Conservation (phyloP, 2,888 invertebrate genomes). For the Cheilosia vernalis region DNA sequence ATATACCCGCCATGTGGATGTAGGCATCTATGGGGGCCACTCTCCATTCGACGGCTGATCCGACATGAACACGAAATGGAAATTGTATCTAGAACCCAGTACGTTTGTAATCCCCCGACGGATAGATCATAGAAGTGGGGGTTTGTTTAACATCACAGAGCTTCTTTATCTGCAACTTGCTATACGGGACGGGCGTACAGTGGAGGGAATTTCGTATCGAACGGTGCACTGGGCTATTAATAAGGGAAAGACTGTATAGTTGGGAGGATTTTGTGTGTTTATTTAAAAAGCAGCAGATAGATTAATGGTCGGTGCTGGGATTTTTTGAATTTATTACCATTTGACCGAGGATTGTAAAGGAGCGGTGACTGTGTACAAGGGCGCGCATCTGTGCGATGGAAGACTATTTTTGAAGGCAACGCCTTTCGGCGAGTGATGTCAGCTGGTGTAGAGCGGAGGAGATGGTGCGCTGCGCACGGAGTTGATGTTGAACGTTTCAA, state of each 20-base stretch:
- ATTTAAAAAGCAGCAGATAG: conserved; percentile 61
- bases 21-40: conserved; percentile 27
- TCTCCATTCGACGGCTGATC: conserved; percentile 56
- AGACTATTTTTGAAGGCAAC: conserved; percentile 21
- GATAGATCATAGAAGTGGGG: neutral
- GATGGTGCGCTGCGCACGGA: neutral
- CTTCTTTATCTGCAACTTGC: conserved; percentile 58
- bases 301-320: conserved; percentile 64
- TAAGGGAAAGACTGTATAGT: conserved; percentile 37
- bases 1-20: neutral
- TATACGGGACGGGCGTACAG: too few species aligned
- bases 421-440: conserved; percentile 30
- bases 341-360: conserved; percentile 47
- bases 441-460: neutral
- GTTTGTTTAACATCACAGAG: conserved; percentile 43
- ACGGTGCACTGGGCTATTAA: conserved; percentile 60
- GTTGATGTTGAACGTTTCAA: conserved; percentile 22
- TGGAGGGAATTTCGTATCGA: conserved; percentile 29
- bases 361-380: conserved; percentile 6
- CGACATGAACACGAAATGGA: conserved; percentile 69
- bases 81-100: conserved; percentile 49
- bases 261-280: conserved; percentile 56
- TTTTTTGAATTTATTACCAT: conserved; percentile 67
- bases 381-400: conserved; percentile 49
- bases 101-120: too few species aligned